Conservation (phyloP, 2,797 vertebrate species). For the Gymnothorax javanicus region DNA sequence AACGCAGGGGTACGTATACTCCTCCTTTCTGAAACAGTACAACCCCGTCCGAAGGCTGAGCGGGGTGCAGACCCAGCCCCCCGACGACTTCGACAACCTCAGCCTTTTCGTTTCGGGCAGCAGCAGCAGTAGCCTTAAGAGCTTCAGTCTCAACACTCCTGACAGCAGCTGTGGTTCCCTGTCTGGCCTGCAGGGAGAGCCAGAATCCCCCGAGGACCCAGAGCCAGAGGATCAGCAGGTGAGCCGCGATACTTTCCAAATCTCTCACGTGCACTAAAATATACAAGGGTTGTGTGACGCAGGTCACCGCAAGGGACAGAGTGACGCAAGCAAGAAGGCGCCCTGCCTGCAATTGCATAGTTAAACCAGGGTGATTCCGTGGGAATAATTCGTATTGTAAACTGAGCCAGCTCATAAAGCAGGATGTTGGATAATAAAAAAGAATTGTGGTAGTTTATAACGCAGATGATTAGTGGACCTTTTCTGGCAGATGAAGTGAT, state of each 20-base stretch:
- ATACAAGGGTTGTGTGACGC: neutral
- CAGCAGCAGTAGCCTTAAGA: constrained; percentile 70
- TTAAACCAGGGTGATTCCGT: neutral
- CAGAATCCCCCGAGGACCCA: constrained; percentile 57
- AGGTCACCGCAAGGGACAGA: neutral
- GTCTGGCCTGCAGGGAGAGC: constrained; percentile 73
- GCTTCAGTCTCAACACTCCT: constrained; percentile 55
- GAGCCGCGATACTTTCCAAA: constrained; percentile 43
- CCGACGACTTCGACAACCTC: constrained; percentile 90
- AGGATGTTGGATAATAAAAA: constrained; percentile 33
- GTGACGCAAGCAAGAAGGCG: neutral
- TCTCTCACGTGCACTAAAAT: too few relatives aligned
- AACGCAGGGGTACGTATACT: constrained; percentile 87
- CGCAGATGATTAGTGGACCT: constrained; percentile 35
- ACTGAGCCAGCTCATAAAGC: neutral
- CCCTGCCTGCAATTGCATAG: neutral
- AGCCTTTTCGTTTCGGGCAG: constrained; percentile 88
- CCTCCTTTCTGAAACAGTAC: constrained; percentile 92
- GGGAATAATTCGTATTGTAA: neutral
- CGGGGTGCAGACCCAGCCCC: neutral
- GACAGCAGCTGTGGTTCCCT: constrained; percentile 77
- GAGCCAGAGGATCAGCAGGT: constrained; percentile 82
- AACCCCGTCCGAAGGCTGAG: constrained; percentile 76
- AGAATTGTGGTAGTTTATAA: constrained; percentile 26
- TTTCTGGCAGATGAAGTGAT: neutral